A percentile compares a stretch with the other conserved stretches of the same genome.
Evolutionary conservation across 2,888 invertebrate genomes (phyloP).

Genomic region (Hedya salicella): DNA sequence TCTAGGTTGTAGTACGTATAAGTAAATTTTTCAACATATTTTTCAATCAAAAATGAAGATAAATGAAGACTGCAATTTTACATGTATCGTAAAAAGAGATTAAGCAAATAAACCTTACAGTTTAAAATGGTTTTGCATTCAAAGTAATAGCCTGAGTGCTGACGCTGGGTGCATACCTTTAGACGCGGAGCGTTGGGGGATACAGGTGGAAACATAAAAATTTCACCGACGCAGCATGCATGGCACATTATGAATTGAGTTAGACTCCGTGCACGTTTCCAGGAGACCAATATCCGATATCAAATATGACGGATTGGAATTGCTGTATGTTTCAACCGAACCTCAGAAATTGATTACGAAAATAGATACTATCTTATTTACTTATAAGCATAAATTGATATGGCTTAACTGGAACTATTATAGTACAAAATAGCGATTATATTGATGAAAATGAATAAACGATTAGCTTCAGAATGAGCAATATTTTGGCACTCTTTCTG

Average conservation of each 20-base stretch:
- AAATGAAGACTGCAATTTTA: slow-evolving; percentile 1
- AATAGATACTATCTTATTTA: too few species aligned
- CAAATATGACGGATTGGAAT: neutral
- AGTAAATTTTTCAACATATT: neutral
- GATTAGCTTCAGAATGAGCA: neutral
- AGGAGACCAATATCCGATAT: slow-evolving; percentile 18
- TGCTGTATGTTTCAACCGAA: too few species aligned
- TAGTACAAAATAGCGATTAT: neutral
- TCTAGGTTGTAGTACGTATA: neutral
- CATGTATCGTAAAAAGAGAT: slow-evolving; percentile 15
- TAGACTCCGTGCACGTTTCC: slow-evolving; percentile 56
- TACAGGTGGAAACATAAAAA: slow-evolving; percentile 65
- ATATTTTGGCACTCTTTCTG: slow-evolving; percentile 28
- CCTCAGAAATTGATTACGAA: too few species aligned
- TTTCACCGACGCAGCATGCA: slow-evolving; percentile 58
- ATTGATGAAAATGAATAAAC: neutral
- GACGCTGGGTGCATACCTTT: slow-evolving; percentile 51
- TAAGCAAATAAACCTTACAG: slow-evolving; percentile 55
- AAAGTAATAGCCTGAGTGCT: slow-evolving; percentile 62
- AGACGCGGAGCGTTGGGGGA: slow-evolving; percentile 45
- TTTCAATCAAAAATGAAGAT: neutral
- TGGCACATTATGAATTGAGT: slow-evolving; percentile 76
- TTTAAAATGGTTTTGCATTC: slow-evolving; percentile 63
- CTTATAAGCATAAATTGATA: too few species aligned
- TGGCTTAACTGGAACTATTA: neutral